A percentile compares a stretch with the other conserved stretches of the same genome.
phyloP scores from a whole-genome alignment of 2,113 vertebrate genomes.

The Percina caprodes region DNA sequence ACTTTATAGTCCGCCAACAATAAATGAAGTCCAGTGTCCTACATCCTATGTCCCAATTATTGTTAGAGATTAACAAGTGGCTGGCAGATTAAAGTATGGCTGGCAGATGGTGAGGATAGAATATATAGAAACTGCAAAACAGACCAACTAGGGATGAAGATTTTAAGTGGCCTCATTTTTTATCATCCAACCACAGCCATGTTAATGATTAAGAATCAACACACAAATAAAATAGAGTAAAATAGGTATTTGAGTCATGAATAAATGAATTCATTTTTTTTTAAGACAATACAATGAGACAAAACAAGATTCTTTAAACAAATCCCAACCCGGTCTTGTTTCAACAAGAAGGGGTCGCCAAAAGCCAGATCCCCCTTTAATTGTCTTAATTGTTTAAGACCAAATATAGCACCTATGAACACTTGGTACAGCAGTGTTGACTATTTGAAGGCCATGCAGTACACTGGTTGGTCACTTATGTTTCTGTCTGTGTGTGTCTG shows the following conservation, averaged over 20 bases:
- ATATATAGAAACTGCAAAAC: not conserved
- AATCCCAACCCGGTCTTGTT: not conserved
- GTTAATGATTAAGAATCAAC: not conserved
- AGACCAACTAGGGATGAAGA: not conserved
- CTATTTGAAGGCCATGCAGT: no score
- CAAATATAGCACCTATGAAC: no score
- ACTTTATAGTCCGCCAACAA: constrained; percentile 23
- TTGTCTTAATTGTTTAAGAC: no score
- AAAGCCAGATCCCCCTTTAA: no score
- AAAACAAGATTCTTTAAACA: not conserved
- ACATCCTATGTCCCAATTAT: not conserved
- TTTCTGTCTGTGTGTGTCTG: no score
- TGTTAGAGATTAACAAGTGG: not conserved
- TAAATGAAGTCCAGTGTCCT: not conserved
- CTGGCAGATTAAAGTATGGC: not conserved
- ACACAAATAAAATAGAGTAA: not conserved
- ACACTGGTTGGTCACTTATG: no score
- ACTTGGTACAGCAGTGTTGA: no score
- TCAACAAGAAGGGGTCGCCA: not conserved
- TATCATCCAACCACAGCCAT: not conserved
- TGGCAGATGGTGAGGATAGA: not conserved
- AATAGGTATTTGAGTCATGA: not conserved
- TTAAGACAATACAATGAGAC: not conserved
- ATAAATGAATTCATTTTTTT: not conserved
- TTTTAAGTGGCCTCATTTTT: not conserved